Conservation (phyloP, 2,113 vertebrate species). For the Varanus komodoensis region DNA sequence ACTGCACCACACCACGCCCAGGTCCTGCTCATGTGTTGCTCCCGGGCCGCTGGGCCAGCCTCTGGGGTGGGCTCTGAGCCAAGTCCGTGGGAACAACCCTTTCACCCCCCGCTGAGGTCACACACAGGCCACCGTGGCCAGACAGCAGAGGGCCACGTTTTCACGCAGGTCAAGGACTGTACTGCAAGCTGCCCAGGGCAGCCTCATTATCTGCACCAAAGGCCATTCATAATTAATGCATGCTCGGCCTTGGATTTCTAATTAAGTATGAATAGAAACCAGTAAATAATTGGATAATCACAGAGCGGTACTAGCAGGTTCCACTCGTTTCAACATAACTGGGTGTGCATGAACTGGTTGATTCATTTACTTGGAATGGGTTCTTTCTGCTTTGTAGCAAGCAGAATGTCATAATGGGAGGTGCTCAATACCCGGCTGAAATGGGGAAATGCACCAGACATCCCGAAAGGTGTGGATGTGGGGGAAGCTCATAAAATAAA, state of each 20-base stretch:
- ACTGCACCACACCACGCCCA: too few relatives aligned
- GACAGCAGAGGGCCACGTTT: not conserved
- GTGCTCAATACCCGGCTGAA: conserved; percentile 23
- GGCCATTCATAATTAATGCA: conserved; percentile 1
- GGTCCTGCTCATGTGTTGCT: too few relatives aligned
- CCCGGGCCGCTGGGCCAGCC: too few relatives aligned
- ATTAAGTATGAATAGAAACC: not conserved
- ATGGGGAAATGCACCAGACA: not conserved
- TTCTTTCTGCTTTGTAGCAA: conserved; percentile 30
- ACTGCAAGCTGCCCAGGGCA: not conserved
- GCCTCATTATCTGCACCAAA: not conserved
- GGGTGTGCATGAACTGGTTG: conserved; percentile 9
- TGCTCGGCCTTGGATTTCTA: not conserved
- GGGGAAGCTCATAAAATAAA: not conserved
- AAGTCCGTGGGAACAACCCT: not conserved
- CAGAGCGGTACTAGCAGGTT: not conserved
- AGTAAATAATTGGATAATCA: not conserved
- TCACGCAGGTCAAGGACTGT: not conserved
- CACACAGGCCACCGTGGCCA: not conserved
- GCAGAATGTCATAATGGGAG: rapidly evolving
- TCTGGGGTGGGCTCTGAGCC: not conserved
- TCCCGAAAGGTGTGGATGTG: not conserved
- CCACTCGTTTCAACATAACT: not conserved
- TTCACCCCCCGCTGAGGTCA: not conserved
- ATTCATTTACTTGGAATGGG: conserved; percentile 34